Evolutionary conservation across 1,140 invertebrate genomes (phyloP), one percentile per base, ranked within the genome.

Genomic region (Pollicipes pollicipes): DNA sequence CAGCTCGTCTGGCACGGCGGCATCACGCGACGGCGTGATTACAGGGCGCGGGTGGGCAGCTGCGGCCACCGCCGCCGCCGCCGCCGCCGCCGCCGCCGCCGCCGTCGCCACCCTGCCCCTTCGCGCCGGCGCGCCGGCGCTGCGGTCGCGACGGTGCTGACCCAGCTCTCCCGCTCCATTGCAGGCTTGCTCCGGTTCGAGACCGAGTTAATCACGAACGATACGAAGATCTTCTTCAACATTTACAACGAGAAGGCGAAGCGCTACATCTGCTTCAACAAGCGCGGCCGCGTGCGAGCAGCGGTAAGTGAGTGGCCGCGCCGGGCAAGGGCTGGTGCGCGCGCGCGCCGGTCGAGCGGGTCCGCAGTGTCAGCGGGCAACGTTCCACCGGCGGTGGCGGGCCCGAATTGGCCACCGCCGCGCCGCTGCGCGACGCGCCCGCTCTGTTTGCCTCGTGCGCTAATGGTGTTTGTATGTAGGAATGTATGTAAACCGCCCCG

Each of bases 381-480:
- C 35, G 35, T 35, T 35, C 35, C 6, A 35, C 35, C 6, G 35
- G 17, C 35, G 35, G 35, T 6, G 35, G 35, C 35, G 45, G 45
- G 6, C 21, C 45, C 2, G 24, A 58, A 58, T 58, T 58, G 45
- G 45, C 45, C 45, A 58, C 45, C 45, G 45, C 13, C 32, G 32
- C 32, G 32, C 32, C 4, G 32, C 32, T 35, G 4, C 4, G 32
- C 32, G 32, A 16, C 21, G 2, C 45, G 45, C 45, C 45, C 17
- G 45, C 45, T 58, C 45, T 58, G 45, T 58, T 58, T 58, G 45
- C 21, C 45, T 21, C 45, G 45, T 21, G 21, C 45, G 45, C 45
- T 58, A 58, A 58, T 58, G 45, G 45, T 58, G 45, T 58, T 58
- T 58, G 45, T 58, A 58, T 58, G 45, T 58, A 58, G 45, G 45